Conservation (phyloP, 2,113 vertebrate species). For the Patagioenas fasciata region DNA sequence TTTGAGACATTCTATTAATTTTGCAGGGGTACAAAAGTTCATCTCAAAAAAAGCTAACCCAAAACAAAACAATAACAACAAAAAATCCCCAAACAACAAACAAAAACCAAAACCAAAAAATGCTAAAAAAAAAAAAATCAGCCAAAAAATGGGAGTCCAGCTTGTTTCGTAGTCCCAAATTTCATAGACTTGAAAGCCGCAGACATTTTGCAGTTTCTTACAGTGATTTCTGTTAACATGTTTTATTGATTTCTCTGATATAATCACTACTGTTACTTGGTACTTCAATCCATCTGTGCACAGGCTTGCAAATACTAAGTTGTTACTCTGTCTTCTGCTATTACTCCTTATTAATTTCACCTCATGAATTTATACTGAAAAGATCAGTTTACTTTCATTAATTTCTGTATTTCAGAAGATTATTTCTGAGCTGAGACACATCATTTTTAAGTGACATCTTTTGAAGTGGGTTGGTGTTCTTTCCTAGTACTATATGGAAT, state of each 20-base stretch:
- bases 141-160: neutral
- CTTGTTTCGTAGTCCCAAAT: neutral
- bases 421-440: neutral
- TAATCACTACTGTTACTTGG: neutral
- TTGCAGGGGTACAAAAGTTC: neutral
- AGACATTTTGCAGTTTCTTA: neutral
- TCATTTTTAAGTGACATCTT: neutral
- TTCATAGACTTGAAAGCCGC: neutral
- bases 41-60: neutral
- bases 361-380: neutral
- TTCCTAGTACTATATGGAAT: no score
- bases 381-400: neutral
- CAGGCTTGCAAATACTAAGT: neutral
- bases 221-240: neutral
- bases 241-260: neutral
- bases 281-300: neutral
- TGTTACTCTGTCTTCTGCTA: neutral
- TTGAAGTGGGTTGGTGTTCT: no score
- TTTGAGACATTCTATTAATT: neutral
- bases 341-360: neutral
- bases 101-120: no score
- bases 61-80: no score
- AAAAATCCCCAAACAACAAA: no score
- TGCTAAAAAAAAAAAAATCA: neutral
- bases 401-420: neutral